A percentile compares a stretch with the other conserved stretches of the same genome.
These are phyloP conservation scores for Drosophila differens DNA, from an alignment of 2,888 invertebrate species.

Conservation along the genomic window DNA sequence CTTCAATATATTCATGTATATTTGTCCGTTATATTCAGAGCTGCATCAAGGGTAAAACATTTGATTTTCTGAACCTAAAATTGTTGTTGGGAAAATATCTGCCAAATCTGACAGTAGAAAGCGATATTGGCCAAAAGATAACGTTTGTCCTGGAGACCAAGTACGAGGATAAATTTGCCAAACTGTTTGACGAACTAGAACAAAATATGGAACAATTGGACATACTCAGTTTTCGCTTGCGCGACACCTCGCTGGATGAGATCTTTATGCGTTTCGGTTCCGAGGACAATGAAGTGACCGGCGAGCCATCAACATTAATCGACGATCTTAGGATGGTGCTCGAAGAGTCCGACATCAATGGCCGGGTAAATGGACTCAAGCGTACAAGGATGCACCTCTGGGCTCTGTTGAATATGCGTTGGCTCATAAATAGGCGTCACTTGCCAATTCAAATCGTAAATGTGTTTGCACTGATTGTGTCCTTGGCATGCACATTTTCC, in stretches of 20 bases:
- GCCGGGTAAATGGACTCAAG: not conserved
- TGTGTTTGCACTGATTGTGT: conserved; percentile 15
- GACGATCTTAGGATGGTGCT: conserved; percentile 30
- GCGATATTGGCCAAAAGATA: conserved; percentile 91
- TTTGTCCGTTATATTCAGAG: conserved; percentile 83
- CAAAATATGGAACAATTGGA: conserved; percentile 86
- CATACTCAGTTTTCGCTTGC: conserved; percentile 91
- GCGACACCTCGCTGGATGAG: conserved; percentile 94
- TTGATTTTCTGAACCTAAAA: conserved; percentile 91
- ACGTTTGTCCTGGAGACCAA: conserved; percentile 92
- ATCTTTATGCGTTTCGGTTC: conserved; percentile 89
- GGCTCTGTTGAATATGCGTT: conserved; percentile 45
- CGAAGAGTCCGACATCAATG: not conserved
- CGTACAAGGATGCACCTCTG: conserved; percentile 10
- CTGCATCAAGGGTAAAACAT: conserved; percentile 89
- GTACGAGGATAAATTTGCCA: conserved; percentile 89
- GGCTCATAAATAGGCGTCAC: conserved; percentile 19
- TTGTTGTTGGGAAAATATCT: conserved; percentile 85
- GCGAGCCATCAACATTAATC: conserved; percentile 27
- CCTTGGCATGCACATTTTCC: conserved; percentile 32
- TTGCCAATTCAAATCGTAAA: conserved; percentile 35
- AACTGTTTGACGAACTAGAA: conserved; percentile 89
- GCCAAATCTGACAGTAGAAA: conserved; percentile 92
- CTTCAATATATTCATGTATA: not conserved
- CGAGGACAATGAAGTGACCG: conserved; percentile 41